Evolutionary conservation across 2,797 vertebrate genomes (phyloP).

Genomic region (Sciurus carolinensis): DNA sequence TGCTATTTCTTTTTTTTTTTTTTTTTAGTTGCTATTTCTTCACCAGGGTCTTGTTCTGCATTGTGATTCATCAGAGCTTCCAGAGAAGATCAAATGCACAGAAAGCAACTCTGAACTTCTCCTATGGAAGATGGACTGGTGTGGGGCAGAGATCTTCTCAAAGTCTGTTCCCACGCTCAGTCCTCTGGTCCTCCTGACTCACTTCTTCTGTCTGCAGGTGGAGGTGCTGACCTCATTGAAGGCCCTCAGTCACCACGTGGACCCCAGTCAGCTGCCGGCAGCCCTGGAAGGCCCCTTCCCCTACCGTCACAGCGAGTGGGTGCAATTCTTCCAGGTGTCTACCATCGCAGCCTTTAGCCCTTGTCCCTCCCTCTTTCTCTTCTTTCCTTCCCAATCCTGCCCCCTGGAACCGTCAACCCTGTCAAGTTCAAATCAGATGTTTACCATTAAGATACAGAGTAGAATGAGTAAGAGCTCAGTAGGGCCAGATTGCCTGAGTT

Average conservation of each 20-base stretch:
- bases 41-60: background rate
- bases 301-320: constrained; percentile 96
- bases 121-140: background rate
- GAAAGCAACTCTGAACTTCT: background rate
- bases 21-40: constrained; percentile 1
- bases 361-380: background rate
- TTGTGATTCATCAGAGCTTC: constrained; percentile 37
- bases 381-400: fast-evolving
- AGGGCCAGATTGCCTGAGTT: background rate
- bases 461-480: background rate
- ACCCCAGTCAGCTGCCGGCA: constrained; percentile 93
- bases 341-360: background rate
- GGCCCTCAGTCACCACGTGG: constrained; percentile 93
- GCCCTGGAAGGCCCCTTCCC: constrained; percentile 93
- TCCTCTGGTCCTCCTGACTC: background rate
- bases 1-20: constrained; percentile 31
- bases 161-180: background rate
- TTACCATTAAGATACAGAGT: background rate
- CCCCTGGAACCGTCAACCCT: fast-evolving
- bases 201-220: constrained; percentile 86
- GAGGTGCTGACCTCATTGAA: constrained; percentile 94
- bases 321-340: constrained; percentile 96
- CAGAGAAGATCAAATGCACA: background rate
- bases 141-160: background rate
- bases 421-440: background rate